These are phyloP conservation scores for Cyrtorhinus lividipennis DNA, from an alignment of 1,140 invertebrate species.

Conservation along the genomic window DNA sequence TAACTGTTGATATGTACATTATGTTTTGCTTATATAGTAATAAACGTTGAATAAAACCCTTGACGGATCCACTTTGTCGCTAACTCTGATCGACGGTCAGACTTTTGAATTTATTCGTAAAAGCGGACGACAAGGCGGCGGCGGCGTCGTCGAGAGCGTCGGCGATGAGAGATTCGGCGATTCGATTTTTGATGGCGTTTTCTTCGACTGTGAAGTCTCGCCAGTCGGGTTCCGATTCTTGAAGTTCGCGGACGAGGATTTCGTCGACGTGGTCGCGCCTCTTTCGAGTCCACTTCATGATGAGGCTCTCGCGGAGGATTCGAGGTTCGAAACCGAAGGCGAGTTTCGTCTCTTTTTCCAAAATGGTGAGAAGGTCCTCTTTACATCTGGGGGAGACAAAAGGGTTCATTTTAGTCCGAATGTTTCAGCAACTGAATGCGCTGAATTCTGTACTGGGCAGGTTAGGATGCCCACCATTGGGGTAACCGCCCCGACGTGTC, in stretches of 20 bases:
- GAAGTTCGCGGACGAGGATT: conserved; percentile 48
- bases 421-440: too few species aligned
- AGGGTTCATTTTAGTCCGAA: too few species aligned
- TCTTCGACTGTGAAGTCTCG: conserved; percentile 56
- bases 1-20: conserved; percentile 3
- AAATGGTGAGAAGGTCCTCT: conserved; percentile 15
- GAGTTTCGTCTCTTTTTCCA: conserved; percentile 34
- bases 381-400: conserved; percentile 10
- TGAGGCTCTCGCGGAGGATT: conserved; percentile 38
- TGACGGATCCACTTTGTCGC: neutral
- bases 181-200: conserved; percentile 47
- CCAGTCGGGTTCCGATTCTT: conserved; percentile 54
- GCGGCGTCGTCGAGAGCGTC: conserved; percentile 2
- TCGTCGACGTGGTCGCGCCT: conserved; percentile 57
- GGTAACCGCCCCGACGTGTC: too few species aligned
- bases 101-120: conserved; percentile 6
- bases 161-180: conserved; percentile 31
- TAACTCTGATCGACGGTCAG: neutral
- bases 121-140: conserved; percentile 8
- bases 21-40: neutral
- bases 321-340: conserved; percentile 42
- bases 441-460: too few species aligned
- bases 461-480: too few species aligned
- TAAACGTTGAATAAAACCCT: neutral
- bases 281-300: conserved; percentile 50